Evolutionary conservation across 2,888 invertebrate species (phyloP).

Genomic region (Hypselothyrea guttata): DNA sequence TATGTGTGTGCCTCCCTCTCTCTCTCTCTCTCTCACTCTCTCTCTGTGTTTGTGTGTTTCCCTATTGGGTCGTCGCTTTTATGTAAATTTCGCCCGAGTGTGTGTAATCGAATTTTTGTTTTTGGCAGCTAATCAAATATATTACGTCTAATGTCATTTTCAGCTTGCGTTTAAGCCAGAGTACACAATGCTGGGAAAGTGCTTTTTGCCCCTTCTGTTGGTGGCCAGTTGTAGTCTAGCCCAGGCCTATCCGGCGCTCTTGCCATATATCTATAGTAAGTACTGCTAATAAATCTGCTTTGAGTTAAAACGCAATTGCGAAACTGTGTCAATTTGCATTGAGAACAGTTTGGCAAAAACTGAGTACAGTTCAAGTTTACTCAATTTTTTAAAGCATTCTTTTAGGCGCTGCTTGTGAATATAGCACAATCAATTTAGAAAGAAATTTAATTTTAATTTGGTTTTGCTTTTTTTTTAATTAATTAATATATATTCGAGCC

Average conservation of each 20-base stretch:
- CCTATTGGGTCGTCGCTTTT: slow-evolving; percentile 17
- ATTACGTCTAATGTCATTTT: slow-evolving; percentile 53
- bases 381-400: too few relatives aligned
- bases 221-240: slow-evolving; percentile 67
- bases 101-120: slow-evolving; percentile 45
- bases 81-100: slow-evolving; percentile 23
- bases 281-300: background rate
- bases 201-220: slow-evolving; percentile 68
- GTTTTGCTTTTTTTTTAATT: too few relatives aligned
- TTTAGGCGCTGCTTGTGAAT: background rate
- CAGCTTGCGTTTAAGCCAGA: slow-evolving; percentile 36
- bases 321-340: too few relatives aligned
- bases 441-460: too few relatives aligned
- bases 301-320: too few relatives aligned
- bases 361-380: too few relatives aligned
- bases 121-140: slow-evolving; percentile 62
- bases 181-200: slow-evolving; percentile 68
- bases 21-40: slow-evolving; percentile 12
- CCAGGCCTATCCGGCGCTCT: slow-evolving; percentile 77
- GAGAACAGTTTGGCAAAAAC: too few relatives aligned
- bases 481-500: too few relatives aligned
- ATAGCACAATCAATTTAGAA: too few relatives aligned
- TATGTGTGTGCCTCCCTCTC: slow-evolving; percentile 24
- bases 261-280: slow-evolving; percentile 69
- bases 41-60: slow-evolving; percentile 19